A percentile compares a stretch with the other conserved stretches of the same genome.
These are phyloP conservation scores for Xyrauchen texanus DNA, from an alignment of 2,113 vertebrate species.

Conservation along the genomic window DNA sequence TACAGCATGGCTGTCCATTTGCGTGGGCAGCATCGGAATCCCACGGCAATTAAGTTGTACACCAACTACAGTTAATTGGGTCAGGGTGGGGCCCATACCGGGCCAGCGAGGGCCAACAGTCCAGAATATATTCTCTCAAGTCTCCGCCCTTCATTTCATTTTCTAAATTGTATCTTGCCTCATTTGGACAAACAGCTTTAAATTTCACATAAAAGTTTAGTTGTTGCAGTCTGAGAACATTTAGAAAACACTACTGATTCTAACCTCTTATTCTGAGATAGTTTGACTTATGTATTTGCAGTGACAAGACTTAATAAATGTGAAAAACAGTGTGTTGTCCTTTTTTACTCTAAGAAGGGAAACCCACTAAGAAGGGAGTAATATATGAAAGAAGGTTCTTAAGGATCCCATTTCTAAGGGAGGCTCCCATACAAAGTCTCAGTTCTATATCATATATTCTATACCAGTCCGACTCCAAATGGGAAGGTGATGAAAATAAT, in stretches of 20 bases:
- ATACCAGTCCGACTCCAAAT: conserved; percentile 37
- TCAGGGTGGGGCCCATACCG: conserved; percentile 33
- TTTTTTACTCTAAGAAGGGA: conserved; percentile 19
- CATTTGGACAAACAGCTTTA: conserved; percentile 25
- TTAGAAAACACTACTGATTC: conserved; percentile 9
- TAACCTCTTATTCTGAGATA: background rate
- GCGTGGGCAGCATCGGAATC: conserved; percentile 64
- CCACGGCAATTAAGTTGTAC: conserved; percentile 59
- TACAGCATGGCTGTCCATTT: conserved; percentile 64
- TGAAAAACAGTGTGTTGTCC: conserved; percentile 39
- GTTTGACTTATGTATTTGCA: background rate
- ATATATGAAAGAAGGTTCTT: background rate
- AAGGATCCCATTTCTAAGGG: conserved; percentile 33
- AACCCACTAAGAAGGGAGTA: conserved; percentile 1
- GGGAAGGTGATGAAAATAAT: conserved; percentile 64
- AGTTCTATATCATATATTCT: conserved; percentile 47
- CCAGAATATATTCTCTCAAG: conserved; percentile 46
- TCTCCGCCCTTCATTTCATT: conserved; percentile 45
- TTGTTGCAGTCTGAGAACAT: background rate
- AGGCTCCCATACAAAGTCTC: conserved; percentile 33
- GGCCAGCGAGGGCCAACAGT: conserved; percentile 40
- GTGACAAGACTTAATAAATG: background rate
- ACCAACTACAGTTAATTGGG: conserved; percentile 57
- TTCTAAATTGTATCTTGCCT: conserved; percentile 39
- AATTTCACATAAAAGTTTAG: conserved; percentile 14